A percentile compares a stretch with the other conserved stretches of the same genome.
Conservation (phyloP, 2,888 invertebrate species). For the Zhuqinia jingwanae region DNA sequence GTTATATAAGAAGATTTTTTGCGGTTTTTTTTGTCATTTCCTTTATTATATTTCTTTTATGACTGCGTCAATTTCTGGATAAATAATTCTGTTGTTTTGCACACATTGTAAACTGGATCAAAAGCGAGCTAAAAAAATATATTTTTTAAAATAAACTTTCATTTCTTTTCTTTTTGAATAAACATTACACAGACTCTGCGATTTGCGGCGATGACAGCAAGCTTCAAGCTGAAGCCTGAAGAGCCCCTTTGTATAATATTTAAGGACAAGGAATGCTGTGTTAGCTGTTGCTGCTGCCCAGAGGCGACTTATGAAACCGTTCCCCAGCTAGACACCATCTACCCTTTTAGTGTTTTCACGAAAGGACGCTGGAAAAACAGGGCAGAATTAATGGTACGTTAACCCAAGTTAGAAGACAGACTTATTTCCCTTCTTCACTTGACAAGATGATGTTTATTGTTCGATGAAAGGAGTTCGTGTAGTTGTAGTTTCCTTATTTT, state of each 20-base stretch:
- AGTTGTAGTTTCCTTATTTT: not conserved
- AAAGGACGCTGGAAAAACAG: constrained; percentile 74
- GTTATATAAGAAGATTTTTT: not conserved
- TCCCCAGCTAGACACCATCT: constrained; percentile 72
- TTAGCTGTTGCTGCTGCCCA: constrained; percentile 74
- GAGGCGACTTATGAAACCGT: constrained; percentile 73
- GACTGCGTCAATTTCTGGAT: not conserved
- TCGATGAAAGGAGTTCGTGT: too few relatives aligned
- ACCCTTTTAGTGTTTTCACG: constrained; percentile 72
- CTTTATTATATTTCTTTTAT: not conserved
- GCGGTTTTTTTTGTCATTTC: not conserved
- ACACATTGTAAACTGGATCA: too few relatives aligned
- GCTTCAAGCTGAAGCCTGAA: constrained; percentile 71
- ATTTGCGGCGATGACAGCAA: constrained; percentile 74
- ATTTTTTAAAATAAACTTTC: too few relatives aligned
- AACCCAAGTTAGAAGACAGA: constrained; percentile 1
- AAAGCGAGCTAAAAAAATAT: too few relatives aligned
- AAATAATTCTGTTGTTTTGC: not conserved
- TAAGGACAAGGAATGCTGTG: constrained; percentile 74
- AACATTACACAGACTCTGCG: constrained; percentile 71
- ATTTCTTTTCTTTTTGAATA: too few relatives aligned
- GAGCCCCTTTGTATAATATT: constrained; percentile 74
- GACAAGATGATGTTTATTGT: not conserved
- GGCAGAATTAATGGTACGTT: constrained; percentile 75
- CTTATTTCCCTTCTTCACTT: constrained; percentile 2